Percentiles rank a stretch among this genome's conserved stretches.
These are phyloP conservation scores for Protobothrops mucrosquamatus DNA, from an alignment of 2,113 vertebrate genomes.

Conservation along the genomic window DNA sequence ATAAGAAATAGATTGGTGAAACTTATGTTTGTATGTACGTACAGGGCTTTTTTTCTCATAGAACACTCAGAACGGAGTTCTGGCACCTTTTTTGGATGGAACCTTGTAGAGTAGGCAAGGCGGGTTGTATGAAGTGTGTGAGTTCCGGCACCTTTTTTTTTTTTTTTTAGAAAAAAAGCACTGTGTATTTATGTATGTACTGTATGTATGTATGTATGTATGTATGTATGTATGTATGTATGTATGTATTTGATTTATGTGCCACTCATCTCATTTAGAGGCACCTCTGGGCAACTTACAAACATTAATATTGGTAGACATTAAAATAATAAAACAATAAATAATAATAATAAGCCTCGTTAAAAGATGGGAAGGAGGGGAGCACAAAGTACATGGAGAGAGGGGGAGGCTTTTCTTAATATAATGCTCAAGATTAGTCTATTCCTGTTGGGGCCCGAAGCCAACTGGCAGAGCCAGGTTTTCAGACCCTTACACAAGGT, in stretches of 20 bases:
- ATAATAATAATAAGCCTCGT: neutral
- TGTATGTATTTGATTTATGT: neutral
- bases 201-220: neutral
- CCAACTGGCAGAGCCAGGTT: neutral
- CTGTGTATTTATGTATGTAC: neutral
- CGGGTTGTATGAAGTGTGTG: too few relatives aligned
- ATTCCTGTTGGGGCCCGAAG: neutral
- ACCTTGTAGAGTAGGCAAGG: too few relatives aligned
- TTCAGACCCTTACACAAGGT: neutral
- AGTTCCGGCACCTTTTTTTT: too few relatives aligned
- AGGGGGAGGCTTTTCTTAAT: neutral
- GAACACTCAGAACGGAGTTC: too few relatives aligned
- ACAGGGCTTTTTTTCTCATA: too few relatives aligned
- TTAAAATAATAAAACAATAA: neutral
- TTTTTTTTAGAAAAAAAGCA: too few relatives aligned
- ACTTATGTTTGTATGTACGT: neutral
- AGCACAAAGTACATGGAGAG: neutral
- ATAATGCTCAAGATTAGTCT: neutral
- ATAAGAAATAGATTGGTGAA: neutral
- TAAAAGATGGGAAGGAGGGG: neutral
- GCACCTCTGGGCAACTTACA: neutral
- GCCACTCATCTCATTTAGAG: neutral
- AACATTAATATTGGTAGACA: neutral
- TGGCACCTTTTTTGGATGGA: too few relatives aligned
- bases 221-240: neutral